phyloP scores from a whole-genome alignment of 2,888 invertebrate genomes.

The Polylopha cassiicola region DNA sequence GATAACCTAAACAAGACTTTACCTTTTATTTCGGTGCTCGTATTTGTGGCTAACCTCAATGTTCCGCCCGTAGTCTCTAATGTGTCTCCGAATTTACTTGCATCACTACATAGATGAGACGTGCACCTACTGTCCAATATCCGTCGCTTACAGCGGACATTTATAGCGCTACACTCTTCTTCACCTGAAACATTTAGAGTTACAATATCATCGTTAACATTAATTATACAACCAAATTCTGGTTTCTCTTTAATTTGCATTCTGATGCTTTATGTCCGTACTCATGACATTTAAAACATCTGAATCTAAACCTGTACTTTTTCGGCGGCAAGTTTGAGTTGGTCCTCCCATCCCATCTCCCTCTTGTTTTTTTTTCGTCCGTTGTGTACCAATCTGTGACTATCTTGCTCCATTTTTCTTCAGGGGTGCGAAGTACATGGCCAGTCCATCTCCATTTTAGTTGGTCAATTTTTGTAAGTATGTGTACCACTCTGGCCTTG shows the following conservation, averaged over 20 bases:
- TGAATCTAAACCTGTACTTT: too few relatives aligned
- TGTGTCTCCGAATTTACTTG: not conserved
- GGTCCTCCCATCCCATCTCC: too few relatives aligned
- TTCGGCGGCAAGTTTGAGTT: too few relatives aligned
- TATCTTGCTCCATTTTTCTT: too few relatives aligned
- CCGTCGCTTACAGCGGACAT: not conserved
- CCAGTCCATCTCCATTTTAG: too few relatives aligned
- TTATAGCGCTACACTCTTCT: conserved; percentile 4
- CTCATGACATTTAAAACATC: conserved; percentile 1
- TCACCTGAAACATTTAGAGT: conserved; percentile 5
- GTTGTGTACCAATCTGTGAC: too few relatives aligned
- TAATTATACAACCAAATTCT: not conserved
- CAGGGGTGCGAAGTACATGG: too few relatives aligned
- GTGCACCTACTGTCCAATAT: conserved; percentile 6
- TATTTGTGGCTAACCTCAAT: conserved; percentile 4
- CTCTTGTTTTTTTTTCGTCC: too few relatives aligned
- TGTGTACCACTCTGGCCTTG: too few relatives aligned
- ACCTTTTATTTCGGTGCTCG: not conserved
- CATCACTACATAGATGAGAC: conserved; percentile 1
- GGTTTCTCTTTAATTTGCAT: not conserved
- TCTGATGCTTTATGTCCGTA: not conserved
- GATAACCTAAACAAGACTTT: not conserved
- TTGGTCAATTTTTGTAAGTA: too few relatives aligned
- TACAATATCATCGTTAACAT: not conserved
- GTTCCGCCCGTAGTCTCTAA: not conserved